Conservation (phyloP, 2,113 vertebrate genomes). For the Vireo altiloquus region DNA sequence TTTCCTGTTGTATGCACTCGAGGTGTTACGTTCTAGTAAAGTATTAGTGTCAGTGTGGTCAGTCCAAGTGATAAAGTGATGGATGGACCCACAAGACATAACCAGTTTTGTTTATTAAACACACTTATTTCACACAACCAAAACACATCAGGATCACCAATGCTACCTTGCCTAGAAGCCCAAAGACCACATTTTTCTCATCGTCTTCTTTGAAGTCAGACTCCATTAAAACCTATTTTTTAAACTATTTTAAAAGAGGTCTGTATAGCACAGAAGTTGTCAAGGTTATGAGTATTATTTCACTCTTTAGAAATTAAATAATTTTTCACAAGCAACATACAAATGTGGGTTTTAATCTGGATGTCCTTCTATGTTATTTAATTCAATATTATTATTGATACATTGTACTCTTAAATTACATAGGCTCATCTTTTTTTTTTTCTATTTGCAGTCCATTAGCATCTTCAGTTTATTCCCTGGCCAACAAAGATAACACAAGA, state of each 20-base stretch:
- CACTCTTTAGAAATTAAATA: background rate
- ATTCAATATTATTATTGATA: background rate
- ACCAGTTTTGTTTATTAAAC: background rate
- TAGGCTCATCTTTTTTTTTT: background rate
- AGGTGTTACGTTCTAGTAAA: background rate
- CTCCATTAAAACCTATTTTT: background rate
- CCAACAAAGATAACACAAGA: background rate
- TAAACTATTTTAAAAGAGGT: background rate
- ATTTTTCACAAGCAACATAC: background rate
- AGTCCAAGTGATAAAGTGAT: background rate
- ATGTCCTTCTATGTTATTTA: background rate
- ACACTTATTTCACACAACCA: background rate
- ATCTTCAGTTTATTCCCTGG: background rate
- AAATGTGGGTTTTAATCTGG: background rate
- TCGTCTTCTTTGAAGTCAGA: background rate
- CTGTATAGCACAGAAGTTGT: background rate
- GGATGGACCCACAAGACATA: background rate
- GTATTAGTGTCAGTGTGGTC: background rate
- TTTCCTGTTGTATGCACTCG: background rate
- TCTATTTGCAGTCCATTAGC: background rate
- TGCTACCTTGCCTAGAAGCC: background rate
- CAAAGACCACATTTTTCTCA: background rate
- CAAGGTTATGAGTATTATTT: background rate
- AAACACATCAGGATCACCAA: background rate
- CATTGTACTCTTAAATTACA: background rate